Evolutionary conservation across 2,888 invertebrate species (phyloP).

Genomic region (Dinocampus coccinellae): DNA sequence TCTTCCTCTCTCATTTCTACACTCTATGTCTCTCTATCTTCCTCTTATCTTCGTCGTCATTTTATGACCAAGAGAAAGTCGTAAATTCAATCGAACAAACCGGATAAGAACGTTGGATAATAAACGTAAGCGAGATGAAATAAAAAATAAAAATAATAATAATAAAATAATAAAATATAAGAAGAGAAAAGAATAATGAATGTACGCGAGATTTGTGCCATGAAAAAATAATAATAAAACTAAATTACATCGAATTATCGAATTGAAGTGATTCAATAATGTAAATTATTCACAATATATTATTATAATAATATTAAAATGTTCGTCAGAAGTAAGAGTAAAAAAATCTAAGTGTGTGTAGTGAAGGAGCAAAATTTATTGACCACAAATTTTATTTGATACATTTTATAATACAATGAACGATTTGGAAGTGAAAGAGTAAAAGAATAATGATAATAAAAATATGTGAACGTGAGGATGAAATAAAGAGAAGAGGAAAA

Average conservation of each 20-base stretch:
- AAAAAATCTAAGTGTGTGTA: too few species aligned
- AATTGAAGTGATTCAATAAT: slow-evolving; percentile 16
- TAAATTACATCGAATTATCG: slow-evolving; percentile 9
- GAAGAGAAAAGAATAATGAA: background rate
- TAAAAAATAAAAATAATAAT: slow-evolving; percentile 2
- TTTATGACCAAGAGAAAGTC: slow-evolving; percentile 23
- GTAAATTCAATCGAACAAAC: slow-evolving; percentile 35
- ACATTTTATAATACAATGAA: background rate
- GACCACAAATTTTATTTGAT: background rate
- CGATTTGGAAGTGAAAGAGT: slow-evolving; percentile 18
- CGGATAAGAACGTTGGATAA: slow-evolving; percentile 6
- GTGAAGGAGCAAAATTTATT: slow-evolving; percentile 22
- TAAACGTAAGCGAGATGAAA: slow-evolving; percentile 12
- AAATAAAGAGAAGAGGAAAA: background rate
- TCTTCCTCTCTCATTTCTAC: background rate
- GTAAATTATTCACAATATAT: background rate
- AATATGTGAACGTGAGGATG: slow-evolving; percentile 10
- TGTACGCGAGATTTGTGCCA: background rate
- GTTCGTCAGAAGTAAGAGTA: background rate
- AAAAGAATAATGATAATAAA: background rate
- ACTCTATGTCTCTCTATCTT: background rate
- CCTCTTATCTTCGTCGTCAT: slow-evolving; percentile 30
- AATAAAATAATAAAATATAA: slow-evolving; percentile 1
- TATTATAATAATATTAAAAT: background rate
- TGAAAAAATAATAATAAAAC: background rate